Base-by-base conservation (phyloP, 2,797 vertebrate species). In the Pangasius djambal region DNA sequence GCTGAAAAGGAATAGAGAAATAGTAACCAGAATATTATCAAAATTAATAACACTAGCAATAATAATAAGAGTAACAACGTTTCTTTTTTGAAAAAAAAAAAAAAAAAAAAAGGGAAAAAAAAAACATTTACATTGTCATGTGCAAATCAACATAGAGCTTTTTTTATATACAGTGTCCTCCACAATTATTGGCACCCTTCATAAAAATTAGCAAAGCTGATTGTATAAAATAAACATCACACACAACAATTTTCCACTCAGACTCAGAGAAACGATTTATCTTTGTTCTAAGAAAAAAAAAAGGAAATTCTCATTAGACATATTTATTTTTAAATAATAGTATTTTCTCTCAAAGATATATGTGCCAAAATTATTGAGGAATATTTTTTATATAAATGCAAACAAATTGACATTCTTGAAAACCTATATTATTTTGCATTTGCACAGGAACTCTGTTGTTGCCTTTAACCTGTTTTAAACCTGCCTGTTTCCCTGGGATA, bases 31-130 rank as follows among this genome's bases (percentile, higher is more conserved):
- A 92, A 89, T 87, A 90, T 84, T 78, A 91, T 88, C 89, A 91
- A 89, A 88, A 90, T 78, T 86, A 83, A 91, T 91, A 90, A 90
- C 91, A 92, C 86, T 86, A 92, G 92, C 90, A 94, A 92, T 87
- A 86, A 89, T 86, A 87, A 79, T 74, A 34, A 85, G 88, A 85
- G 59, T 90, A 92, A 91, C 77, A 91, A 91, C n/a, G 65, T 90
- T 59, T 67, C 48, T 25, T 44, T 18, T 44, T 18, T n/a, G n/a
- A n/a, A n/a, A n/a, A 0, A 44, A 48, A 28, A 63, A n/a, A 81
- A 86, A 6, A 28, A 87, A 88, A 86, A 83, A 91, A 72, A 18
- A 79, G 85, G 3, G 25, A 83, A 82, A 87, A 86, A 87, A 86
- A 92, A 92, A 93, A 59, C 7, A 81, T 20, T 84, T 50, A 72